Percentiles rank a stretch among this genome's conserved stretches.
Conservation (phyloP, 1,140 invertebrate genomes). For the Solen grandis region DNA sequence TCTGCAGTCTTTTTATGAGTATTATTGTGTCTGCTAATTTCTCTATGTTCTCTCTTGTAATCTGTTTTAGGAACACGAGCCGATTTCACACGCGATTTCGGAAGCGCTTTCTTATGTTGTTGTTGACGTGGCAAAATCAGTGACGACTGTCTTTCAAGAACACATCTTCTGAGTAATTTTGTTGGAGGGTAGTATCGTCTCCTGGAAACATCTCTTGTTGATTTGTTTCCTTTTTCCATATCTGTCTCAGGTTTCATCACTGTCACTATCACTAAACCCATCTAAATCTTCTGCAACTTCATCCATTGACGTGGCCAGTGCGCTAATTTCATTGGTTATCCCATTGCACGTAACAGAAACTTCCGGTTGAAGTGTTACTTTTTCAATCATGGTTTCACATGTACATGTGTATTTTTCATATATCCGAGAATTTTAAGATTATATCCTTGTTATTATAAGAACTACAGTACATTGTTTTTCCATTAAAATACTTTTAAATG, state of each 20-base stretch:
- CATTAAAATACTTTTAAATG: no score
- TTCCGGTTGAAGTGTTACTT: no score
- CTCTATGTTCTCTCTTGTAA: not conserved
- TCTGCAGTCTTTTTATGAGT: not conserved
- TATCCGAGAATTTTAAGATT: no score
- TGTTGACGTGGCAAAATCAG: not conserved
- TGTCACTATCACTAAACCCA: constrained; percentile 42
- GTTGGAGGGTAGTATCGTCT: constrained; percentile 3
- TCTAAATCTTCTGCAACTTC: not conserved
- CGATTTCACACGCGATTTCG: not conserved
- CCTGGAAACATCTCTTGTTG: not conserved
- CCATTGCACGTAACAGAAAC: constrained; percentile 27
- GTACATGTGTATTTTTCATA: no score
- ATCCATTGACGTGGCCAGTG: constrained; percentile 20
- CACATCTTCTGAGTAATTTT: constrained; percentile 6
- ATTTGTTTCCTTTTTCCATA: not conserved
- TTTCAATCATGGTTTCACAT: no score
- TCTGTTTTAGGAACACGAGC: not conserved
- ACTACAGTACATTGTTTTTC: no score
- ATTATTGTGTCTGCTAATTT: not conserved
- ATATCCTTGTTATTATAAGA: no score
- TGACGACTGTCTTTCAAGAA: constrained; percentile 5
- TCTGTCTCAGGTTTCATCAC: not conserved
- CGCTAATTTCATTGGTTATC: constrained; percentile 21
- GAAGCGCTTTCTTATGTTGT: not conserved